These are phyloP conservation scores for Temnothorax rugatulus DNA, from an alignment of 2,888 invertebrate species.

Conservation along the genomic window DNA sequence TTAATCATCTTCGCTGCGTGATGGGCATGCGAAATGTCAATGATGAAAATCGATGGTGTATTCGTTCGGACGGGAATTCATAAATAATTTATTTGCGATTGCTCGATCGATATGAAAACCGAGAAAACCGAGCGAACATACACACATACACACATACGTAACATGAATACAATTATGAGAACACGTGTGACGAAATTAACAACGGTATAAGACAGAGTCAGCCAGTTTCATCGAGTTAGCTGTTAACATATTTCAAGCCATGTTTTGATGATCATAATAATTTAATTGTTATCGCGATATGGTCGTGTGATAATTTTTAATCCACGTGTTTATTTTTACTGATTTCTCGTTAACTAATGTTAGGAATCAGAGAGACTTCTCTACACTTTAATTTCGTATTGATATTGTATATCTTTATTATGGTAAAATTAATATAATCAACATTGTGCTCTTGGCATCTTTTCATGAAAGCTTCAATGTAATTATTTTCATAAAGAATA, in stretches of 20 bases:
- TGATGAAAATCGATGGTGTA: conserved; percentile 30
- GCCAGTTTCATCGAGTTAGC: not conserved
- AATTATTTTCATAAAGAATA: conserved; percentile 21
- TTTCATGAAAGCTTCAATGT: not conserved
- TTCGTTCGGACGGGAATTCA: conserved; percentile 21
- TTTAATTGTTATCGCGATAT: not conserved
- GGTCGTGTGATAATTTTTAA: not conserved
- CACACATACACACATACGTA: not conserved
- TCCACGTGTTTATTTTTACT: not conserved
- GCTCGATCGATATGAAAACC: not conserved
- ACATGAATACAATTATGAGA: conserved; percentile 26
- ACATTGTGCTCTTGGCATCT: not conserved
- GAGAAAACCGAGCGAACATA: not conserved
- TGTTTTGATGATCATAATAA: conserved; percentile 17
- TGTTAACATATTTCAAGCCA: not conserved
- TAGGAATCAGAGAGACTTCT: not conserved
- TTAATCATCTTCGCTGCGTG: conserved; percentile 23
- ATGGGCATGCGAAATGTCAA: conserved; percentile 44
- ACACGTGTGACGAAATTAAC: conserved; percentile 13
- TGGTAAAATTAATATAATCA: not conserved
- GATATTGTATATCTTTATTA: not conserved
- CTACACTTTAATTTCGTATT: not conserved
- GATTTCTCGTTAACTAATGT: not conserved
- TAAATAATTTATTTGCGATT: conserved; percentile 39
- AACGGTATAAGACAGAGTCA: not conserved